Conservation (phyloP, 1,140 invertebrate species). For the Drosophila neocordata region DNA sequence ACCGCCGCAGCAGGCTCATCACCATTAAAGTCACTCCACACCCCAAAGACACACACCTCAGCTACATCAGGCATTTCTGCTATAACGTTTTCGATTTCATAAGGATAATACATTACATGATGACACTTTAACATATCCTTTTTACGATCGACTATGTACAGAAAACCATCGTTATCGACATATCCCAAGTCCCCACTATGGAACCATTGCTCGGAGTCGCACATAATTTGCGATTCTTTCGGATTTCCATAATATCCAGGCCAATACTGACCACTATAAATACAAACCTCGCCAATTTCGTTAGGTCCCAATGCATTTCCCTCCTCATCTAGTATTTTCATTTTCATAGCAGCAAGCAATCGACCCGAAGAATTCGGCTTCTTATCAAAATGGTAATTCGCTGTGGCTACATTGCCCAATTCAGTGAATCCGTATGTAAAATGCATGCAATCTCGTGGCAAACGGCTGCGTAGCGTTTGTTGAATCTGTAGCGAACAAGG, state of each 20-base stretch:
- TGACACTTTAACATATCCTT: constrained; percentile 85
- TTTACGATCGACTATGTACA: constrained; percentile 85
- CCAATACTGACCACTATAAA: constrained; percentile 52
- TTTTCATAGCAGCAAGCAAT: constrained; percentile 39
- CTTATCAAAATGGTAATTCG: constrained; percentile 18
- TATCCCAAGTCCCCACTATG: constrained; percentile 87
- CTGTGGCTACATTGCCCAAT: background rate
- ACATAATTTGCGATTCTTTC: constrained; percentile 21
- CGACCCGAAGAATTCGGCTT: constrained; percentile 36
- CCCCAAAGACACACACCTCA: constrained; percentile 49
- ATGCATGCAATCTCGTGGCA: background rate
- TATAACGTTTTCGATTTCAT: constrained; percentile 46
- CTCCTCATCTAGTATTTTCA: constrained; percentile 83
- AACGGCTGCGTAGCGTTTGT: background rate
- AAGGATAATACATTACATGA: constrained; percentile 53
- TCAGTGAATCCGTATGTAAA: constrained; percentile 21
- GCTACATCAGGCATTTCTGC: constrained; percentile 28
- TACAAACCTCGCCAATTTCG: constrained; percentile 86
- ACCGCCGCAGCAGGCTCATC: constrained; percentile 47
- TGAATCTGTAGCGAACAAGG: background rate
- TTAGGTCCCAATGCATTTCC: constrained; percentile 84
- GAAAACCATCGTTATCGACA: constrained; percentile 83
- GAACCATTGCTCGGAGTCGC: constrained; percentile 84
- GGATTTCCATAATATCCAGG: constrained; percentile 48
- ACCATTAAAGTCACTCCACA: constrained; percentile 26